Percentiles rank a stretch among this genome's conserved stretches.
Evolutionary conservation across 2,113 vertebrate genomes (phyloP).

Genomic region (Gasterosteus aculeatus): DNA sequence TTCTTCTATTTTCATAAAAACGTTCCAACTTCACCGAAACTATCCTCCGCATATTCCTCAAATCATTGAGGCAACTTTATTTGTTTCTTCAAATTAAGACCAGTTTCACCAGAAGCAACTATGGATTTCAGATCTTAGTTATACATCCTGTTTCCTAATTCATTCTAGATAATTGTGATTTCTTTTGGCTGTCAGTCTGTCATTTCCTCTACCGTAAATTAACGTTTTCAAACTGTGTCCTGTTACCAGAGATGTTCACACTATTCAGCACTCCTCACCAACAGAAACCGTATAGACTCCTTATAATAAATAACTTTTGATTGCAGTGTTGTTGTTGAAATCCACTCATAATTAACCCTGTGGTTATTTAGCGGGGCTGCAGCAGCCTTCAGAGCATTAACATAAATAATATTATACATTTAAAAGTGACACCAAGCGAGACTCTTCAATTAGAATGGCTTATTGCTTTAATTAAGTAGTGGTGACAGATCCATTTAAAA

Average conservation of each 20-base stretch:
- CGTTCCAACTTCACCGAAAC: background rate
- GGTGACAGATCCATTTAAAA: background rate
- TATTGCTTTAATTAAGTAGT: constrained; percentile 37
- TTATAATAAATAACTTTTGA: background rate
- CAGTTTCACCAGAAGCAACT: background rate
- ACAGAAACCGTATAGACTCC: background rate
- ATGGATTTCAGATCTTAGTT: background rate
- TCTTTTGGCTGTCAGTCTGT: background rate
- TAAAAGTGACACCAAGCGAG: background rate
- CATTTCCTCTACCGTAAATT: background rate
- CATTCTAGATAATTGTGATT: background rate
- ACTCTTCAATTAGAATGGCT: background rate
- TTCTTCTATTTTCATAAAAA: background rate
- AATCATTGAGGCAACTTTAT: background rate
- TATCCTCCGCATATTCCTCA: background rate
- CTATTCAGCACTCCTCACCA: background rate
- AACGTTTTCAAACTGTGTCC: background rate
- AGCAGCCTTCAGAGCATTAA: constrained; percentile 9
- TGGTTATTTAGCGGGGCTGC: background rate
- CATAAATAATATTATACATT: constrained; percentile 6
- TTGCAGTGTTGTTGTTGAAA: constrained; percentile 9
- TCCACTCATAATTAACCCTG: background rate
- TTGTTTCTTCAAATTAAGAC: background rate
- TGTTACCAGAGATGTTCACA: background rate
- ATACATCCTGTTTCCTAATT: background rate